Percentiles rank a stretch among this genome's conserved stretches.
Evolutionary conservation across 2,113 vertebrate species (phyloP).

Genomic region (Opisthocomus hoazin): DNA sequence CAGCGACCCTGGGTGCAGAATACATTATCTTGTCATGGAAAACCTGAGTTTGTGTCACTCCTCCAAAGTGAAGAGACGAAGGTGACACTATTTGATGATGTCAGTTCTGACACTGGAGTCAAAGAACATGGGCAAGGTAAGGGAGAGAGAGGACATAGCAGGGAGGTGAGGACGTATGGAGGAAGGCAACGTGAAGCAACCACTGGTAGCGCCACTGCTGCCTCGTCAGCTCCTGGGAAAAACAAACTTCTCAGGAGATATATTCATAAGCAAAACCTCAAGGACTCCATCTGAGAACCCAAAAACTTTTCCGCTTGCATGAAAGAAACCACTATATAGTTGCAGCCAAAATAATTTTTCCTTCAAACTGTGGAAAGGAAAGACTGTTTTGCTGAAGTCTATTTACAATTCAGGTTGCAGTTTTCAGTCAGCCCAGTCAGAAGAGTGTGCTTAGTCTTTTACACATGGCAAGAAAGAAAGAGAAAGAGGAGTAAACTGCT

Average conservation of each 20-base stretch:
- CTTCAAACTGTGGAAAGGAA: neutral
- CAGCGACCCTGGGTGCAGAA: neutral
- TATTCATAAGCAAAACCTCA: constrained; percentile 51
- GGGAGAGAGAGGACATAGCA: neutral
- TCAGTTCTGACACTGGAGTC: neutral
- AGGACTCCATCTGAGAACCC: constrained; percentile 13
- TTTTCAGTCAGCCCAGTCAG: neutral
- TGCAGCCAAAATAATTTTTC: neutral
- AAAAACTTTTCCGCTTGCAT: neutral
- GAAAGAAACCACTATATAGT: constrained; percentile 30
- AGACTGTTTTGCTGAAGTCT: neutral
- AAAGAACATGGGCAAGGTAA: neutral
- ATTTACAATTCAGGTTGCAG: neutral
- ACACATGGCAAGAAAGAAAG: neutral
- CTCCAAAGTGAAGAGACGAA: neutral
- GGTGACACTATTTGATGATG: neutral
- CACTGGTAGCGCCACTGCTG: neutral
- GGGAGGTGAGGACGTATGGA: rapidly evolving
- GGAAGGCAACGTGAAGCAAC: neutral
- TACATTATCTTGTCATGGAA: neutral
- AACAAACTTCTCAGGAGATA: neutral
- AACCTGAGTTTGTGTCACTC: neutral
- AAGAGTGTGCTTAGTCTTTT: neutral
- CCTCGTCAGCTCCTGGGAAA: neutral
- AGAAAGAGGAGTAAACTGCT: neutral